Percentiles rank a stretch among this genome's conserved stretches.
These are phyloP conservation scores for Pollenia amentaria DNA, from an alignment of 2,888 invertebrate species.

Conservation along the genomic window DNA sequence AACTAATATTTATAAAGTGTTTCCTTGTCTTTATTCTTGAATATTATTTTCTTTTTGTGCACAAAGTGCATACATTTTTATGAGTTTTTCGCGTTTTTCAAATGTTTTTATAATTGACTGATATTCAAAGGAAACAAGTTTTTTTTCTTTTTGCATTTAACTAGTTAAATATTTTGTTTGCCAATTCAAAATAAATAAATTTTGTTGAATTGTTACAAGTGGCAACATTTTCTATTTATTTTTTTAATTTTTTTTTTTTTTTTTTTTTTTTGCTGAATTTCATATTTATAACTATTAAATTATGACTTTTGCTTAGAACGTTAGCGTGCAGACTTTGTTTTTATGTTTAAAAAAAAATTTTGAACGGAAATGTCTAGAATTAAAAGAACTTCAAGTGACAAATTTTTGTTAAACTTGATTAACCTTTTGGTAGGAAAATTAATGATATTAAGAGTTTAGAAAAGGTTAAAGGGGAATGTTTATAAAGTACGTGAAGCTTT, in stretches of 20 bases:
- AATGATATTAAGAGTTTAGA: neutral
- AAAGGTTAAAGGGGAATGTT: no score
- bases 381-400: slow-evolving; percentile 49
- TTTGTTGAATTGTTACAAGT: slow-evolving; percentile 68
- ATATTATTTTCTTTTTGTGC: slow-evolving; percentile 20
- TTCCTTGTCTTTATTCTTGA: slow-evolving; percentile 13
- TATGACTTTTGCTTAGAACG: slow-evolving; percentile 57
- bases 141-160: slow-evolving; percentile 20
- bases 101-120: slow-evolving; percentile 73
- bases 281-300: slow-evolving; percentile 51
- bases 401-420: slow-evolving; percentile 59
- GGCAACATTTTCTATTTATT: slow-evolving; percentile 45
- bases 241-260: neutral
- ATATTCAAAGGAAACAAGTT: slow-evolving; percentile 35
- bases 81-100: slow-evolving; percentile 70
- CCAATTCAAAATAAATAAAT: slow-evolving; percentile 60
- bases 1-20: slow-evolving; percentile 39
- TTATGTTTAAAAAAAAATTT: slow-evolving; percentile 55
- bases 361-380: slow-evolving; percentile 49
- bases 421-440: slow-evolving; percentile 34
- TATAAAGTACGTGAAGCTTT: no score
- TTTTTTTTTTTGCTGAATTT: slow-evolving; percentile 30
- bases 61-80: slow-evolving; percentile 60
- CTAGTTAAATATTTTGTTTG: slow-evolving; percentile 64
- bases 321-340: slow-evolving; percentile 70